Conservation (phyloP, 2,797 vertebrate genomes). For the Pteronotus mesoamericanus region DNA sequence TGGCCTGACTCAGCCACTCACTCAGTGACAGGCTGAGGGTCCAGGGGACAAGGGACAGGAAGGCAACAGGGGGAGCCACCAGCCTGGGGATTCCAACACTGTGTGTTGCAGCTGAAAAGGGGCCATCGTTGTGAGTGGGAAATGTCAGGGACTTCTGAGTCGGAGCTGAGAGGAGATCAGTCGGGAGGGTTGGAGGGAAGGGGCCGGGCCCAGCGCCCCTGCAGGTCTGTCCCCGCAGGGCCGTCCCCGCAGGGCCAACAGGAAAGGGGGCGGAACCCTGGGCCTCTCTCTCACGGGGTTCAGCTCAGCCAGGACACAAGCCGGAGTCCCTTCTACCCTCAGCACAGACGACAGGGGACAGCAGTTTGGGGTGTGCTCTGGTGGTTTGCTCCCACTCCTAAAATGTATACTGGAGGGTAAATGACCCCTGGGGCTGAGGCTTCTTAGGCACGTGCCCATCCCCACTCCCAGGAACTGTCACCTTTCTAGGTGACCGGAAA, state of each 20-base stretch:
- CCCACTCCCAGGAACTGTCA: background rate
- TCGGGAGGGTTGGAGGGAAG: too few species aligned
- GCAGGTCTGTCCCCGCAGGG: too few species aligned
- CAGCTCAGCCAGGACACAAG: background rate
- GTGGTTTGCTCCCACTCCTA: background rate
- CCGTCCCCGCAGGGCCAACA: too few species aligned
- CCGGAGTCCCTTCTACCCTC: background rate
- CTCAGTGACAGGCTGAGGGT: background rate
- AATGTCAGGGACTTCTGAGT: background rate
- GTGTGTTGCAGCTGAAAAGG: background rate
- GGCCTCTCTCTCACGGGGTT: too few species aligned
- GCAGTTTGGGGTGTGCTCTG: background rate
- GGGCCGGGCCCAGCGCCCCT: background rate
- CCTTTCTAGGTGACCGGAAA: background rate
- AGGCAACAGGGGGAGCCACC: too few species aligned
- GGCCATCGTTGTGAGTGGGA: background rate
- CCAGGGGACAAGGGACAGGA: background rate
- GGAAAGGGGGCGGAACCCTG: background rate
- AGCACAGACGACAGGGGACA: background rate
- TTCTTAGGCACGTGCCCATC: background rate
- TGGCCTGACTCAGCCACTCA: background rate
- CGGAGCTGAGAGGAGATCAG: background rate
- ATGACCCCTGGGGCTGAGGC: background rate
- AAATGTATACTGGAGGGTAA: background rate
- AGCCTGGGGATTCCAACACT: background rate